Evolutionary conservation across 2,888 invertebrate species (phyloP).

Genomic region (Fragum whitleyi): DNA sequence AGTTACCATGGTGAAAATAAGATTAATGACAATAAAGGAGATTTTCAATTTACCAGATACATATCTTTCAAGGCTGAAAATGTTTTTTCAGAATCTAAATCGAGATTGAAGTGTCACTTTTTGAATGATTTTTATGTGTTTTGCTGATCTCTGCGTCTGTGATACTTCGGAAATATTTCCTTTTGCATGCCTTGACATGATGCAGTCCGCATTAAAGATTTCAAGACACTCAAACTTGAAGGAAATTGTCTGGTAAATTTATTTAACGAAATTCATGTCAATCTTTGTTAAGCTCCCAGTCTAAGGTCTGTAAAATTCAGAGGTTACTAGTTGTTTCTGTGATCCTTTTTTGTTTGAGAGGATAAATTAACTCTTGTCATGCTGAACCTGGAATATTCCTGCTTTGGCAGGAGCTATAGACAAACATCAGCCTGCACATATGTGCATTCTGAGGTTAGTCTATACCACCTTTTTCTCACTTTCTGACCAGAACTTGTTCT

Average conservation of each 20-base stretch:
- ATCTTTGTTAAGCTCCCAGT: background rate
- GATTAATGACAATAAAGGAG: conserved; percentile 4
- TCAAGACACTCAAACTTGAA: background rate
- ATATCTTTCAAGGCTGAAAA: background rate
- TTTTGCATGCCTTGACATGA: background rate
- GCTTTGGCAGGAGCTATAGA: too few species aligned
- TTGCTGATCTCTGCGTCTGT: background rate
- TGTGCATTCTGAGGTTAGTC: too few species aligned
- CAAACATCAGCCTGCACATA: too few species aligned
- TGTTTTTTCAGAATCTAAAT: background rate
- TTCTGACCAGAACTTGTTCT: too few species aligned
- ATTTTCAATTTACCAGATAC: conserved; percentile 16
- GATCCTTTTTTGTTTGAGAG: too few species aligned
- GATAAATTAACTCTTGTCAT: too few species aligned
- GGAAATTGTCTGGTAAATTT: background rate
- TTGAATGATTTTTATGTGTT: conserved; percentile 6
- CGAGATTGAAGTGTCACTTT: conserved; percentile 12
- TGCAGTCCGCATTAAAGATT: background rate
- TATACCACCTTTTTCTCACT: too few species aligned
- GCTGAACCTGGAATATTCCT: too few species aligned
- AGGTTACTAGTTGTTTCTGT: too few species aligned
- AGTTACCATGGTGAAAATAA: conserved; percentile 1
- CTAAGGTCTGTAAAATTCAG: too few species aligned
- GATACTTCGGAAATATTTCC: background rate
- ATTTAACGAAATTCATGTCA: background rate